Evolutionary conservation across 2,113 vertebrate species (phyloP).

Genomic region (Calypte anna): DNA sequence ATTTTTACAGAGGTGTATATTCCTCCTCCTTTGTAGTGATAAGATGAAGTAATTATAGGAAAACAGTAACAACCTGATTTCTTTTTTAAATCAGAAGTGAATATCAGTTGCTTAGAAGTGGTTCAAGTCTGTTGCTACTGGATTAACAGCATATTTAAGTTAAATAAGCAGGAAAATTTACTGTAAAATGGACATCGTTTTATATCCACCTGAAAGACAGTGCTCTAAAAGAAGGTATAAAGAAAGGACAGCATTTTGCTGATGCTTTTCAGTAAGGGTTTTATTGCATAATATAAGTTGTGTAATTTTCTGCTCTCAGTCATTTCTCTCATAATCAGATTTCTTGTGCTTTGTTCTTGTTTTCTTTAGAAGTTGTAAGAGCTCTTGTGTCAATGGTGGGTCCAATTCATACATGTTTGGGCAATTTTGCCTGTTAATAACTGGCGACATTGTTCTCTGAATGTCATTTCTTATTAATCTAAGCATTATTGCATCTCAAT

Average conservation of each 20-base stretch:
- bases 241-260: constrained; percentile 1
- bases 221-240: neutral
- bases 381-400: neutral
- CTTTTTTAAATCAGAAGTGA: neutral
- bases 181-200: constrained; percentile 10
- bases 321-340: neutral
- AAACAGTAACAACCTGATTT: neutral
- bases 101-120: neutral
- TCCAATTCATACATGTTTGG: neutral
- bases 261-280: constrained; percentile 14
- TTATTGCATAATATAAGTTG: constrained; percentile 31
- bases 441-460: neutral
- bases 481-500: neutral
- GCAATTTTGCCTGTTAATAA: neutral
- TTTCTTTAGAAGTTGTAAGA: neutral
- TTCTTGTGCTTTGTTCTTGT: constrained; percentile 41
- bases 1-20: neutral
- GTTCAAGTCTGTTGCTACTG: constrained; percentile 13
- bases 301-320: constrained; percentile 42
- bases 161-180: constrained; percentile 12
- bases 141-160: constrained; percentile 3
- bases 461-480: neutral
- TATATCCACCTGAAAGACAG: neutral
- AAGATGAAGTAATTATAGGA: neutral
- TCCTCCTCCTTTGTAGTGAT: constrained; percentile 30